A percentile compares a stretch with the other conserved stretches of the same genome.
phyloP scores from a whole-genome alignment of 2,888 invertebrate species.

The Drosophila peninsularis region DNA sequence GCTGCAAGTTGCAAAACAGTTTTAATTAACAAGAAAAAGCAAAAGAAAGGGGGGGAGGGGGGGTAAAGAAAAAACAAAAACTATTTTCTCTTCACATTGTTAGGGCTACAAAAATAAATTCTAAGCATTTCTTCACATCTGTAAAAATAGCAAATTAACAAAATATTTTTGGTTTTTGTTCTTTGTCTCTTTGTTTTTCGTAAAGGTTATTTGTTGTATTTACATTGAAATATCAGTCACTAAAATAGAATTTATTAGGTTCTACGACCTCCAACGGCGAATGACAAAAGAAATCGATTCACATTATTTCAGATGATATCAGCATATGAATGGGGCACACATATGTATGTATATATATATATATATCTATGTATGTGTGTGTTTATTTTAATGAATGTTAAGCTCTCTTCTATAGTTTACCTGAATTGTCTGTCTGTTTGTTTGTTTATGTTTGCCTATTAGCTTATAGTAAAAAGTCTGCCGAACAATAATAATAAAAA shows the following conservation, averaged over 20 bases:
- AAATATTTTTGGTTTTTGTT: conserved; percentile 1
- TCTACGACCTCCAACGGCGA: conserved; percentile 40
- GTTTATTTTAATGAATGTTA: conserved; percentile 32
- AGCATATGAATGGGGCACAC: conserved; percentile 54
- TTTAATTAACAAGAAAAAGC: not conserved
- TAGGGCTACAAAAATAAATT: not conserved
- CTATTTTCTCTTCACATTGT: not conserved
- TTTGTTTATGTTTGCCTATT: conserved; percentile 43
- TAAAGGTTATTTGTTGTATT: conserved; percentile 19
- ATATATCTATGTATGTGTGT: not conserved
- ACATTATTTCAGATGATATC: conserved; percentile 47
- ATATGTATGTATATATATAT: conserved; percentile 6
- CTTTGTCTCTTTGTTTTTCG: conserved; percentile 7
- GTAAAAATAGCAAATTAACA: conserved; percentile 10
- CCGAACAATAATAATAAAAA: conserved; percentile 20
- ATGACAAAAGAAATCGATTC: conserved; percentile 43
- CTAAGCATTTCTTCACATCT: conserved; percentile 7
- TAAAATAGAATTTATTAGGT: conserved; percentile 36
- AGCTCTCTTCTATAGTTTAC: conserved; percentile 24
- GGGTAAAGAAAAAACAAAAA: too few species aligned
- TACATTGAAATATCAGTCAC: conserved; percentile 9
- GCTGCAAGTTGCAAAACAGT: not conserved
- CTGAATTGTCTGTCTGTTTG: conserved; percentile 19
- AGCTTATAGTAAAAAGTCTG: conserved; percentile 33
- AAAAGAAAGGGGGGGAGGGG: too few species aligned